Conservation (phyloP, 2,888 invertebrate species). For the Aporophyla lueneburgensis region DNA sequence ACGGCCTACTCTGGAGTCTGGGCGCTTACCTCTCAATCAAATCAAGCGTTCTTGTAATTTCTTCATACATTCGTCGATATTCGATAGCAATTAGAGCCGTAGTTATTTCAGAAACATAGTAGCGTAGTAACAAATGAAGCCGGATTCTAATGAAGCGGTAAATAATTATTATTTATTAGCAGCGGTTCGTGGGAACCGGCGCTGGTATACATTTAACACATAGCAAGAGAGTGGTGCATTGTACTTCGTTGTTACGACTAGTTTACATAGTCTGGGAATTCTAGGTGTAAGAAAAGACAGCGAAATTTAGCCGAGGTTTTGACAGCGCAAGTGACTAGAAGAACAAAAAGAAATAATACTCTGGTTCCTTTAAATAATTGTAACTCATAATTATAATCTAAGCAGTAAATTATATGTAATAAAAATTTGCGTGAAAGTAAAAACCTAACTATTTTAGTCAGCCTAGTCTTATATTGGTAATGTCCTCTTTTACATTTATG, state of each 20-base stretch:
- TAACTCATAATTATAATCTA: no score
- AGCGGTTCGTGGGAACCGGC: slow-evolving; percentile 49
- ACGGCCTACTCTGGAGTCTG: no score
- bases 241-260: slow-evolving; percentile 39
- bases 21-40: no score
- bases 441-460: background rate
- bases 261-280: slow-evolving; percentile 13
- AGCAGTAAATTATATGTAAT: background rate
- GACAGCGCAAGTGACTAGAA: background rate
- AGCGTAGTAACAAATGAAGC: slow-evolving; percentile 34
- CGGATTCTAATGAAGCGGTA: slow-evolving; percentile 58
- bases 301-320: background rate
- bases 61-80: slow-evolving; percentile 15
- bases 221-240: slow-evolving; percentile 12
- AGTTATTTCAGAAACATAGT: slow-evolving; percentile 49
- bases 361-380: background rate
- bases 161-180: slow-evolving; percentile 59
- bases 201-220: slow-evolving; percentile 2
- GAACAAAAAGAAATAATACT: no score
- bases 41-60: background rate
- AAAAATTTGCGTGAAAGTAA: background rate
- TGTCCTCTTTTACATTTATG: background rate
- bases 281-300: background rate
- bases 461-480: no score
- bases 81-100: slow-evolving; percentile 40